phyloP scores from a whole-genome alignment of 2,888 invertebrate species.

The Aradus depressus region DNA sequence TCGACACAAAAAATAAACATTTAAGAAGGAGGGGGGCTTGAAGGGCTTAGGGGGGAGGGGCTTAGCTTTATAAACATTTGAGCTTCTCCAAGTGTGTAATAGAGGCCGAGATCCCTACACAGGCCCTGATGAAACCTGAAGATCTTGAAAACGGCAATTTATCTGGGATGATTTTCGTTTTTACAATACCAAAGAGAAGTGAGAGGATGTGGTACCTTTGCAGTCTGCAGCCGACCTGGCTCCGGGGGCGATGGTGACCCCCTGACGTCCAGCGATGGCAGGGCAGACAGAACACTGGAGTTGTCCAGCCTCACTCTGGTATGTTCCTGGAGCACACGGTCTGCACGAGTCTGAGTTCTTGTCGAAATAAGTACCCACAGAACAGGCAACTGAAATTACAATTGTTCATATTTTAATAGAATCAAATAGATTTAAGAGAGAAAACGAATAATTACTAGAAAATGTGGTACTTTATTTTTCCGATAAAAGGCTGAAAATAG shows the following conservation, averaged over 20 bases:
- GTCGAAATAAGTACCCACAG: slow-evolving; percentile 79
- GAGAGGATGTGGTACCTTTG: no score
- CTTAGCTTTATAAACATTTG: no score
- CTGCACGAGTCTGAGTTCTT: slow-evolving; percentile 63
- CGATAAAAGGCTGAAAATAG: no score
- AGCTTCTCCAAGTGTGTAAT: no score
- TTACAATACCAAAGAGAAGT: not conserved
- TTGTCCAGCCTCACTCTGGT: slow-evolving; percentile 88
- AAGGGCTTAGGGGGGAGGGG: no score
- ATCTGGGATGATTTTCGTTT: not conserved
- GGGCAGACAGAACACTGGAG: slow-evolving; percentile 82
- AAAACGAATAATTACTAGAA: no score
- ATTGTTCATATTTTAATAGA: not conserved
- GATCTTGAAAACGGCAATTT: not conserved
- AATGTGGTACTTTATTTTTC: no score
- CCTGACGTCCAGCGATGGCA: slow-evolving; percentile 74
- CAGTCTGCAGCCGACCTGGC: slow-evolving; percentile 81
- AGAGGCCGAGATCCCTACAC: no score
- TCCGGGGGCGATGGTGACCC: slow-evolving; percentile 77
- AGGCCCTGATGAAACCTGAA: no score
- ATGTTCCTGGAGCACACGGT: slow-evolving; percentile 77
- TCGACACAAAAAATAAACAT: no score
- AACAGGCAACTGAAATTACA: slow-evolving; percentile 61
- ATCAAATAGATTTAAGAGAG: no score
- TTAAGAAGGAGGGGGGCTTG: no score